phyloP scores from a whole-genome alignment of 2,797 vertebrate species.

The Micrastur ruficollis region DNA sequence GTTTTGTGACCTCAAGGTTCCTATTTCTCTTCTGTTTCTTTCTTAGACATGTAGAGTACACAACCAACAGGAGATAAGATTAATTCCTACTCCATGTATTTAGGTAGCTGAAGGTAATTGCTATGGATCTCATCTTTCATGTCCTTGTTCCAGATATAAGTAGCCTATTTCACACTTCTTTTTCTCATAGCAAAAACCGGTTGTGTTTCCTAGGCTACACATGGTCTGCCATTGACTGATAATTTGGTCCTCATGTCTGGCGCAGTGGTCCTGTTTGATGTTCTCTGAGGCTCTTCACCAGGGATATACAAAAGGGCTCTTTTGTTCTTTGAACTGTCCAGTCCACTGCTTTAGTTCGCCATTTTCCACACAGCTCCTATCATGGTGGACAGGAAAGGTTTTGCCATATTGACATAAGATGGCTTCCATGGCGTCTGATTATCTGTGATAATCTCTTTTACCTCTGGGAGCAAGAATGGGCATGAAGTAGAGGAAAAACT shows the following conservation, averaged over 20 bases:
- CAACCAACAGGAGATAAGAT: neutral
- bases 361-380: neutral
- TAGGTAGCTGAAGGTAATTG: neutral
- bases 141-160: neutral
- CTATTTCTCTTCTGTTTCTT: neutral
- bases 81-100: neutral
- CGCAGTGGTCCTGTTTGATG: neutral
- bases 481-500: accelerated
- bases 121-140: neutral
- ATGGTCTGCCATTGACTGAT: neutral
- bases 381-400: neutral
- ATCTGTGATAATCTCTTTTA: neutral
- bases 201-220: neutral
- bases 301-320: neutral
- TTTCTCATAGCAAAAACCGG: neutral
- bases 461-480: neutral
- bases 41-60: too few relatives aligned
- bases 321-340: neutral
- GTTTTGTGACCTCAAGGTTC: neutral
- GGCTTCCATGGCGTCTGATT: neutral
- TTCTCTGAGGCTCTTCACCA: neutral
- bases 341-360: neutral
- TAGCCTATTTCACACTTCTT: neutral
- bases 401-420: neutral
- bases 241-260: neutral